Conservation (phyloP, 2,888 invertebrate genomes). For the Orgyia antiqua region DNA sequence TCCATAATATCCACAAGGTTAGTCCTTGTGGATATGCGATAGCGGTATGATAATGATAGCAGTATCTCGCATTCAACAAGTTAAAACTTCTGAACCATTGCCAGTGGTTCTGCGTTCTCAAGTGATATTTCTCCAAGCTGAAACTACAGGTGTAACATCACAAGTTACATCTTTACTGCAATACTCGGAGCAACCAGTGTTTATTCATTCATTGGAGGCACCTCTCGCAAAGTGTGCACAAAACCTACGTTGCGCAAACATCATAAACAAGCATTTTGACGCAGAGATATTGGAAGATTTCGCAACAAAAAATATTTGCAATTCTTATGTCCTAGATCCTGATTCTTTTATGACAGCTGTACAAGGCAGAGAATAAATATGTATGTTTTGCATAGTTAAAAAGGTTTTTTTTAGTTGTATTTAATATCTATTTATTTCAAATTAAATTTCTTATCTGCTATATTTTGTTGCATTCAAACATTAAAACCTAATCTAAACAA, state of each 20-base stretch:
- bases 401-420: no score
- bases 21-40: no score
- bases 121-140: slow-evolving; percentile 23
- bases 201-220: slow-evolving; percentile 23
- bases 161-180: slow-evolving; percentile 3
- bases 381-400: no score
- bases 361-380: background rate
- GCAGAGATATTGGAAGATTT: slow-evolving; percentile 24
- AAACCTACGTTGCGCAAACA: slow-evolving; percentile 30
- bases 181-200: slow-evolving; percentile 10
- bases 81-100: slow-evolving; percentile 14
- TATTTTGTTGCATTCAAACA: no score
- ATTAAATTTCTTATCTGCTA: no score
- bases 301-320: slow-evolving; percentile 33
- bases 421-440: no score
- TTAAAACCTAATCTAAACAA: no score
- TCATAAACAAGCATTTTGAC: slow-evolving; percentile 35
- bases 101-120: slow-evolving; percentile 25
- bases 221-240: slow-evolving; percentile 23
- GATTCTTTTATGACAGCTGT: background rate
- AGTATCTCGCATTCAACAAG: slow-evolving; percentile 27
- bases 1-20: no score
- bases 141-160: slow-evolving; percentile 23
- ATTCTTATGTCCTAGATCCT: slow-evolving; percentile 9
- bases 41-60: no score